Evolutionary conservation across 2,797 vertebrate species (phyloP), one percentile per base, ranked within the genome.

Genomic region (Nyctibius grandis): DNA sequence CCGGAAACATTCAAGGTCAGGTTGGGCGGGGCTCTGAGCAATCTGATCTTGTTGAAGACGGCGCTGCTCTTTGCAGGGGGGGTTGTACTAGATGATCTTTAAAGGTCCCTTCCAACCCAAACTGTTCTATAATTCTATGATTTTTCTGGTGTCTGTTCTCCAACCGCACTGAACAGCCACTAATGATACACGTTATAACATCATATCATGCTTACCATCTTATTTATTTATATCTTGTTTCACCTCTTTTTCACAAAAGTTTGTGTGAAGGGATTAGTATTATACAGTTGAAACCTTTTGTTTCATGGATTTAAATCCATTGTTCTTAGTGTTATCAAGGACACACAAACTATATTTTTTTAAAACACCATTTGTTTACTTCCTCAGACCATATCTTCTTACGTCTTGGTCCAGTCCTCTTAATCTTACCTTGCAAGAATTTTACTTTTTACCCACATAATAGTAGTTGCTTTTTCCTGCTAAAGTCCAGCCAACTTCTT

Each of bases 1-100:
- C 15, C 38, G 8, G 36, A 75, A 89, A 22, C 7, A 34, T 26
- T 53, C 33, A 70, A 57, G 36, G 8, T 44, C 21, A 33, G 23
- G 2, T 42, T 47, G 23, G n/a, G 60, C 0, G 0, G 0, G 18
- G 8, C 11, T 85, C n/a, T 70, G 28, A 47, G 28, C 21, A 93
- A 42, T 19, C 11, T 65, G 2, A 33, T 38, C 14, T 13, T 25
- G 9, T 38, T 61, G 57, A 79, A 75, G 44, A 72, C 1, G 0
- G n/a, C 31, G 7, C 8, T 65, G 42, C 1, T 57, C 2, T 13
- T 33, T 76, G 28, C 4, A 17, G 7, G 2, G 16, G 16, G 2
- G 5, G 1, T 9, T 34, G 15, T 29, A 47, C 20, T 33, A 75
- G 14, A 25, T 26, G 60, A 26, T 6, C 14, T 65, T 79, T 69